phyloP scores from a whole-genome alignment of 2,888 invertebrate species.

The Drosophila aldrichi region DNA sequence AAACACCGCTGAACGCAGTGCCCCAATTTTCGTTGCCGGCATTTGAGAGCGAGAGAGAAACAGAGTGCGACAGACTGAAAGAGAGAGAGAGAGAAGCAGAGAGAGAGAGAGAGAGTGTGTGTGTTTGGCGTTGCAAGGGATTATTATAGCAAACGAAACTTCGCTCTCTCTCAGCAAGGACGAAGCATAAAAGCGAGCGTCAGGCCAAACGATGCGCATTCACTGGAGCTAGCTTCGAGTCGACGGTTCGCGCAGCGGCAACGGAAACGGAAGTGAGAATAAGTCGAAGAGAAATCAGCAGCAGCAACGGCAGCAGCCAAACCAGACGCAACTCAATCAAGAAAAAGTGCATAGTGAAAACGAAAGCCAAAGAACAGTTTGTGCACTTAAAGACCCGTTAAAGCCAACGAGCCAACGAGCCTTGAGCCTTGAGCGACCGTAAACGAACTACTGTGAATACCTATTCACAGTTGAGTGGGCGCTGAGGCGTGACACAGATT shows the following conservation, averaged over 20 bases:
- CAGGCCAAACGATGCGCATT: conserved; percentile 50
- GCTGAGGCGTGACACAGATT: conserved; percentile 42
- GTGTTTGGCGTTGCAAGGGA: background rate
- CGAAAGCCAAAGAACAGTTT: conserved; percentile 45
- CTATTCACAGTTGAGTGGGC: conserved; percentile 5
- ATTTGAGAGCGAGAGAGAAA: conserved; percentile 14
- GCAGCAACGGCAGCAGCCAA: no score
- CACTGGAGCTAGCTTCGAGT: conserved; percentile 66
- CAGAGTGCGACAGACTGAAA: background rate
- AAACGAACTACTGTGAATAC: conserved; percentile 3
- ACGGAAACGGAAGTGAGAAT: conserved; percentile 17
- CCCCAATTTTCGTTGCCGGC: conserved; percentile 29
- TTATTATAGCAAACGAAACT: conserved; percentile 40
- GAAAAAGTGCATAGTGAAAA: conserved; percentile 67
- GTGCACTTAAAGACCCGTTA: conserved; percentile 17
- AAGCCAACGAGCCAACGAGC: conserved; percentile 3
- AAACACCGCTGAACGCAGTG: background rate
- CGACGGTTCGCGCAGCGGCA: conserved; percentile 44
- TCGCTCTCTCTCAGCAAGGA: conserved; percentile 33
- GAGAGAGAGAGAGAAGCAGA: background rate
- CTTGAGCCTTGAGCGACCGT: background rate
- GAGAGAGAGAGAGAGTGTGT: background rate
- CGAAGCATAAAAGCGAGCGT: conserved; percentile 58
- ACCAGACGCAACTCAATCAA: conserved; percentile 6
- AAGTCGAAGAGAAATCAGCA: background rate